Evolutionary conservation across 2,113 vertebrate genomes (phyloP).

Genomic region (Lates calcarifer): DNA sequence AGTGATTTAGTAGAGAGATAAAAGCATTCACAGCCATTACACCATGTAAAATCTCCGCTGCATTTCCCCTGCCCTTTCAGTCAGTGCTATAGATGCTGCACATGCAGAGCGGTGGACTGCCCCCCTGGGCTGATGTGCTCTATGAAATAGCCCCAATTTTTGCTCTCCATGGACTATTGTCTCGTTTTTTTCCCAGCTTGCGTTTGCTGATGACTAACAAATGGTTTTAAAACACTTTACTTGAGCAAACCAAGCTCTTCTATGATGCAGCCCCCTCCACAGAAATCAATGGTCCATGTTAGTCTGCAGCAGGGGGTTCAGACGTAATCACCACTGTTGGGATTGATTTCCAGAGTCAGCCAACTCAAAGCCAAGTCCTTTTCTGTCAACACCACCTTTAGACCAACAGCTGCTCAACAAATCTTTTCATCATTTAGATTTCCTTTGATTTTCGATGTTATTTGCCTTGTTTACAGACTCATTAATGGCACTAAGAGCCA

Average conservation of each 20-base stretch:
- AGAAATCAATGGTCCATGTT: constrained; percentile 58
- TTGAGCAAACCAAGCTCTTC: constrained; percentile 46
- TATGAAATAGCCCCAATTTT: constrained; percentile 40
- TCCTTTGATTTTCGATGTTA: neutral
- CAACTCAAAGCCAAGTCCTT: constrained; percentile 28
- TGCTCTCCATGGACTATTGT: constrained; percentile 30
- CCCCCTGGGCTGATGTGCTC: constrained; percentile 36
- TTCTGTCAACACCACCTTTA: constrained; percentile 23
- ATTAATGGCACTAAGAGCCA: neutral
- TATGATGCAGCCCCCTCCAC: neutral
- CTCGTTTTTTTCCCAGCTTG: constrained; percentile 14
- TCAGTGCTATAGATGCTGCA: constrained; percentile 20
- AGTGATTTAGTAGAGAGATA: constrained; percentile 67
- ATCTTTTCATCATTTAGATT: constrained; percentile 5
- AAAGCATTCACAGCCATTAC: constrained; percentile 62
- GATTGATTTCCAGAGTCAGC: constrained; percentile 39
- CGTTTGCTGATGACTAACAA: constrained; percentile 66
- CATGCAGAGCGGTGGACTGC: constrained; percentile 8
- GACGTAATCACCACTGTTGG: constrained; percentile 26
- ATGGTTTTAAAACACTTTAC: constrained; percentile 67
- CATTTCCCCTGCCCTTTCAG: constrained; percentile 60
- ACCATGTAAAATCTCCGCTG: constrained; percentile 62
- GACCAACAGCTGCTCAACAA: neutral
- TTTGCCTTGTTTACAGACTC: neutral
- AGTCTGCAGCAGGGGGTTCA: constrained; percentile 45